Evolutionary conservation across 2,888 invertebrate species (phyloP), one percentile per base, ranked within the genome.

Genomic region (Synergus laeviventris): DNA sequence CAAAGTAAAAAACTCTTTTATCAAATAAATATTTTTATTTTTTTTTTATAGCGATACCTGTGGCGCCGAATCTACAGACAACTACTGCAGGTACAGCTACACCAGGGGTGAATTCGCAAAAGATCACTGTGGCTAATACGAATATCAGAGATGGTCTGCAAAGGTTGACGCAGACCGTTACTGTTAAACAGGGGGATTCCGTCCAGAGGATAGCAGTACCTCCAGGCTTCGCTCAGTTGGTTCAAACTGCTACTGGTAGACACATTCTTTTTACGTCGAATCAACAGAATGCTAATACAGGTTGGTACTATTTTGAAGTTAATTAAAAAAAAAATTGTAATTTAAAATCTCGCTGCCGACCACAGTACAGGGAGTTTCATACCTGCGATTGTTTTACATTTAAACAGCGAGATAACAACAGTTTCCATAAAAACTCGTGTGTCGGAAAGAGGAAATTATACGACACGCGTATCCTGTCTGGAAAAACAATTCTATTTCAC

Each of bases 161-260:
- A 77, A 84, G 88, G 80, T 77, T 90, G 36, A 86, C 89, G n/a
- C 90, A 90, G 81, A 89, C 89, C 60, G 88, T 89, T 76, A 89
- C 91, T 24, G 87, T 91, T 56, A 89, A 91, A 76, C 88, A 89
- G 83, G 89, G 90, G 76, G 90, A 89, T 86, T 91, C 91, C 83
- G 88, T 91, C 82, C 90, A 90, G 81, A 88, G 90, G 84, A 89
- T 90, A 86, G 87, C 89, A 59, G 86, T 90, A 75, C 89, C 90
- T 74, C 89, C 91, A 75, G 85, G 88, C 84, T 90, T 93, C 84
- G 94, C 95, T 61, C 95, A 95, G 87, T 91, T 95, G 74, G 94
- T 96, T 70, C 95, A 95, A 88, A 94, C 94, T 8, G 92, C 94
- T 36, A 92, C 93, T 74, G 95, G 95, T 11, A 94, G 94, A 85